Evolutionary conservation across 2,113 vertebrate genomes (phyloP), one percentile per base, ranked within the genome.

Genomic region (Syrrhaptes paradoxus): DNA sequence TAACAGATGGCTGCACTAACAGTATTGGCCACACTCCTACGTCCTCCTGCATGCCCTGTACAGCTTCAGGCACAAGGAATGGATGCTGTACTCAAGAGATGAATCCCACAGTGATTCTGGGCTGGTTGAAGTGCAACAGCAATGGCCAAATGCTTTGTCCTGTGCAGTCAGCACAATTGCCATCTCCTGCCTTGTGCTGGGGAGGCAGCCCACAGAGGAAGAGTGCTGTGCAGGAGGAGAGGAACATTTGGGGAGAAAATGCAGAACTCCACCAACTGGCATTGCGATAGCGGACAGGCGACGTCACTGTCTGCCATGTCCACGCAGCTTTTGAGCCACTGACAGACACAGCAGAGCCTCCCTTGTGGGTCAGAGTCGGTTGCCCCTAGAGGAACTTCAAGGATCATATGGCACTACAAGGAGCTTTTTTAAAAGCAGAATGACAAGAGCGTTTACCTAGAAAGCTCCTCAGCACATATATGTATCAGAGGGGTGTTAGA

Each of bases 251-350:
- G 41, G 43, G 51, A 90, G 41, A 57, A 90, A 79, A 54, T 11
- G 32, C 34, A 28, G 34, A 51, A 36, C 41, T 58, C 24, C 41
- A 61, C 17, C 67, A 87, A 63, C 54, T 88, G 89, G 48, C 48
- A 55, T 4, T 62, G 18, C 1, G 1, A 32, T 66, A 20, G 31
- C 0, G 7, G 36, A 46, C 0, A 0, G 11, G 7, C 4, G 15
- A 76, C 4, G 3, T 83, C 75, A 55, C 59, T 77, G 55, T 83
- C 67, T 94, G 70, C 46, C 0, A 1, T 55, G 43, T 26, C 55
- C 20, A 6, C 46, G 55, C 85, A 68, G 78, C 46, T 82, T 82
- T 55, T 1, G 4, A 73, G 43, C 13, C 20, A 12, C 28, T 14
- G 79, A 41, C 48, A 66, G 81, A 31, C 5, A 5, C 11, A n/a